A percentile compares a stretch with the other conserved stretches of the same genome.
Evolutionary conservation across 2,113 vertebrate genomes (phyloP).

Genomic region (Chloropsis hardwickii): DNA sequence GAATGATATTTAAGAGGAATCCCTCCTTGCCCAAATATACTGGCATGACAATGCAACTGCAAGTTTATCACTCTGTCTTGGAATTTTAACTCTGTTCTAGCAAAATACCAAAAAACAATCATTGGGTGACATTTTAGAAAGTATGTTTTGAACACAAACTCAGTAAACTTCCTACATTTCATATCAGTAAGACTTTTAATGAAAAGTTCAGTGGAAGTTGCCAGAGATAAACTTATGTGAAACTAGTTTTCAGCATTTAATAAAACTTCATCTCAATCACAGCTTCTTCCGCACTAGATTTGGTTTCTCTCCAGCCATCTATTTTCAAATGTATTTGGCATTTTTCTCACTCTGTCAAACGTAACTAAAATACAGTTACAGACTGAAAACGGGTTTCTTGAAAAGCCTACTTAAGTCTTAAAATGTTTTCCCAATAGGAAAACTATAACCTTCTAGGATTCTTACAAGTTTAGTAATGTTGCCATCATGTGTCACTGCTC

Average conservation of each 20-base stretch:
- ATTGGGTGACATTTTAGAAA: background rate
- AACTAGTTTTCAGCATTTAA: background rate
- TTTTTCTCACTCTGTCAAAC: background rate
- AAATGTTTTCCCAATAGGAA: background rate
- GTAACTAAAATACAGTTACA: background rate
- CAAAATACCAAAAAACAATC: background rate
- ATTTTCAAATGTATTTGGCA: background rate
- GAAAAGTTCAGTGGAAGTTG: too few relatives aligned
- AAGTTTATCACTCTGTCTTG: background rate
- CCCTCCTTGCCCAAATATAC: background rate
- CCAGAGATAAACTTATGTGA: too few relatives aligned
- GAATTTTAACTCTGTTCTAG: background rate
- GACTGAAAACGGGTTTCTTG: background rate
- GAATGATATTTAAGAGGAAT: background rate
- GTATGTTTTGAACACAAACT: background rate
- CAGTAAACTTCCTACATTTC: background rate
- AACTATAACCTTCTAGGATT: background rate
- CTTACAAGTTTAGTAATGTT: background rate
- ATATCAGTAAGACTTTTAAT: background rate
- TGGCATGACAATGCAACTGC: background rate
- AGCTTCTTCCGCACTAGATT: background rate
- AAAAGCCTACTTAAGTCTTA: background rate
- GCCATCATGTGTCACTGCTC: background rate
- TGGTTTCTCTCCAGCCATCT: background rate
- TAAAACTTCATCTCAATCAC: background rate